Base-by-base conservation (phyloP, 2,888 invertebrate species). In the Acanthosoma haemorrhoidale region DNA sequence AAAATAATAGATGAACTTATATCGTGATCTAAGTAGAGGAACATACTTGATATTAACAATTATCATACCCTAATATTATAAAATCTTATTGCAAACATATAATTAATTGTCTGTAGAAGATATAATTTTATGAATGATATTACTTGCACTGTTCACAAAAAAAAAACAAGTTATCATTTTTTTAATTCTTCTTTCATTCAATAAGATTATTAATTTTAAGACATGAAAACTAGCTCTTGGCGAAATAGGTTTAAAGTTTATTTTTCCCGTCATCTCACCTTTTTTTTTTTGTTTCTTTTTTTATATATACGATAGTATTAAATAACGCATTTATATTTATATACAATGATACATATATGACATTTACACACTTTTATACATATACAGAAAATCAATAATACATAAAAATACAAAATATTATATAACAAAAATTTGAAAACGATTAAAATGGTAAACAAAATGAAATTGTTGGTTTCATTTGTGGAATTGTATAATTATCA, bases 21-120 rank as follows among this genome's bases (percentile, higher is more conserved):
- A 72, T 68, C 64, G 66, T 67, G 71, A 68, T 71, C 72, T 73
- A 72, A 72, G 70, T 70, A 73, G 72, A 73, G 72, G 72, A 73
- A 73, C 72, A 73, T 73, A 69, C 60, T 58, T 72, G 70, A 68
- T 72, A 70, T 72, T 41, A 72, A 68, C 57, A 18, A 71, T 73
- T 70, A 39, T 32, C 41, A 41, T 68, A 64, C 58, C 68, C 58
- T 58, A 68, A 68, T 57, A 57, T 68, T 68, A 68, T 21, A 68
- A 68, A 68, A 68, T 57, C 67, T 58, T 68, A 68, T 68, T 68
- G 68, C 68, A 58, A 68, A 68, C 13, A 34, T 59, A 39, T 70
- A 59, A 57, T n/a, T n/a, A n/a, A n/a, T 67, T 36, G 57, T 57
- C 68, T 32, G 9, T 58, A 36, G 36, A 34, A 68, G 38, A 67